Base-by-base conservation (phyloP, 2,797 vertebrate species). In the Enoplosus armatus region DNA sequence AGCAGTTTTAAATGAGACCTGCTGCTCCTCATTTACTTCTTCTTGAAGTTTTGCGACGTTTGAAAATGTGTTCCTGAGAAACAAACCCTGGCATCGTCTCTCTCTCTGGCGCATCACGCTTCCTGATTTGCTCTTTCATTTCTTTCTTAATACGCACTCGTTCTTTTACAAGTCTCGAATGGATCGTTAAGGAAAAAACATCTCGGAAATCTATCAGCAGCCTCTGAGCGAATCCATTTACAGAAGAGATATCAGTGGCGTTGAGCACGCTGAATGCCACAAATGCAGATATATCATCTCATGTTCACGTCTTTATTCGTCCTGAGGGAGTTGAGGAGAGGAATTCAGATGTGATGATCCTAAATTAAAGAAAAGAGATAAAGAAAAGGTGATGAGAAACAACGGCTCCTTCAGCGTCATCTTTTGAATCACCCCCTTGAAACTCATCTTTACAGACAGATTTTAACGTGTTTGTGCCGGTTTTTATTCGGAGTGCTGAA, bases 141-240 rank as follows among this genome's bases (percentile, higher is more conserved):
- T 12, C 22, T n/a, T 51, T 58, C 26, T 48, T 47, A 16, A 61
- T 29, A 64, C 29, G 37, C 39, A 9, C n/a, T 68, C 31, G 9
- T 68, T 75, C 35, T 41, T 75, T 75, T 59, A 61, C 33, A 37
- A 26, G 65, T 68, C 77, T 75, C 77, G 7, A 18, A 72, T 60
- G 82, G 45, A 37, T 84, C 55, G 15, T 84, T 84, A 45, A 61
- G 55, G 29, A 62, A 29, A 50, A 22, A 58, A 26, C 58, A 54
- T 50, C 56, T 66, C 29, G 1, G 10, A 58, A 31, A 39, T 67
- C 27, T 33, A 29, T 72, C 53, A 11, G 50, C 74, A 50, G 74
- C 43, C 18, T 35, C 55, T 18, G 58, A 53, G 64, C 27, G 35
- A 16, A 16, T 65, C 60, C 75, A 48, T 58, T 75, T 53, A 24